Evolutionary conservation across 2,113 vertebrate species (phyloP), one percentile per base, ranked within the genome.

Genomic region (Microcebus tavaratra): DNA sequence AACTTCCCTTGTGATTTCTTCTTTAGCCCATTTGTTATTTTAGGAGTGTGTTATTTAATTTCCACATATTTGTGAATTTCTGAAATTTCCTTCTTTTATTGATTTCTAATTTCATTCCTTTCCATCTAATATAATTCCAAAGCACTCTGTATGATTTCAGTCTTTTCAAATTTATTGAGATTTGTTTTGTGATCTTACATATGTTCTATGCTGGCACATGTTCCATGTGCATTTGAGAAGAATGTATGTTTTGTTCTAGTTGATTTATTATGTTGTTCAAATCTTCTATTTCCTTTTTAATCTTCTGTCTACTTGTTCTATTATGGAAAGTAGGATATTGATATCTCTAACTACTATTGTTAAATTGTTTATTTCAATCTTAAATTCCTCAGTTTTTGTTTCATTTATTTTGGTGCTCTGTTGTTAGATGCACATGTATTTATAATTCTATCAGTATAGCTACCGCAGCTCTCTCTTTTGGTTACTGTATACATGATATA

Each of bases 131-230:
- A 88, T 88, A 65, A 76, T 80, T 89, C 8, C 39, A 81, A 75
- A 57, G 39, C 85, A 67, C 31, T 55, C 57, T 89, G 18, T 78
- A 89, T 72, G 45, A 84, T 78, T 96, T 68, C 23, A 92, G 6
- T 88, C 76, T 31, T 88, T 92, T 96, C 67, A 73, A 59, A 89
- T 95, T 17, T 84, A 92, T 45, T 75, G 57, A 73, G 80, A 72
- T 39, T 59, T 72, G 45, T 89, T 92, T 92, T 89, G 80, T 72
- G 34, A 39, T 48, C 48, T 83, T 31, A 63, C 61, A 55, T 42
- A 87, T 76, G 55, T 84, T 73, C 55, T 73, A 55, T n/a, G n/a
- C 53, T 94, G 42, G 68, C 82, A 94, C 84, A 84, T 92, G 57
- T 72, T 88, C 53, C 80, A 87, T 63, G 63, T 59, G 67, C 23